A percentile compares a stretch with the other conserved stretches of the same genome.
Conservation (phyloP, 1,140 invertebrate species). For the Cyclargus thomasi region DNA sequence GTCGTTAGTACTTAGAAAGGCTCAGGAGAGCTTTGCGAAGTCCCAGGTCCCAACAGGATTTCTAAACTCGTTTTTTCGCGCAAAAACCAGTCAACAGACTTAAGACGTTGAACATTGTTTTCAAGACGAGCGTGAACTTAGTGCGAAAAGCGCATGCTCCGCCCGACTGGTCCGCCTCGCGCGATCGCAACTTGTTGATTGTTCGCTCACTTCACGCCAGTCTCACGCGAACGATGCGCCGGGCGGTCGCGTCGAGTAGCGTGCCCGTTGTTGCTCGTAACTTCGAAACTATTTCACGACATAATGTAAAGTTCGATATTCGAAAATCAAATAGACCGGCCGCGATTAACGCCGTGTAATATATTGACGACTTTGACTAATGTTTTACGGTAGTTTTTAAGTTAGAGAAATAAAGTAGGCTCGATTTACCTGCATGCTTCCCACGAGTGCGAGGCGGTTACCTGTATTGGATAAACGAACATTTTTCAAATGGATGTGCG, state of each 20-base stretch:
- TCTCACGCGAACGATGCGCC: conserved; percentile 66
- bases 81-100: conserved; percentile 42
- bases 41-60: conserved; percentile 6
- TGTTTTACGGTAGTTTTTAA: conserved; percentile 57
- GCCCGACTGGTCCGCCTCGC: conserved; percentile 50
- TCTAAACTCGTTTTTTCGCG: conserved; percentile 44
- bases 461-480: conserved; percentile 72
- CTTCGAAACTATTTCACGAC: conserved; percentile 70
- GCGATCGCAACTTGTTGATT: conserved; percentile 69
- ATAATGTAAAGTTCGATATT: conserved; percentile 70
- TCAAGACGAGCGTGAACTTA: conserved; percentile 57
- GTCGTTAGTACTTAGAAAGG: conserved; percentile 25
- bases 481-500: conserved; percentile 74
- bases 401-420: conserved; percentile 69
- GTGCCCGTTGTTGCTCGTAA: conserved; percentile 48
- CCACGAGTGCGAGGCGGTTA: conserved; percentile 69
- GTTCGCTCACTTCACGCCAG: conserved; percentile 69
- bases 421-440: conserved; percentile 70
- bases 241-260: conserved; percentile 57
- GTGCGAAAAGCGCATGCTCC: conserved; percentile 63
- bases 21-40: conserved; percentile 35
- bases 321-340: conserved; percentile 48
- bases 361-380: conserved; percentile 42
- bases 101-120: conserved; percentile 28
- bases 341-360: conserved; percentile 39